Conservation (phyloP, 2,113 vertebrate species). For the Colaptes auratus region DNA sequence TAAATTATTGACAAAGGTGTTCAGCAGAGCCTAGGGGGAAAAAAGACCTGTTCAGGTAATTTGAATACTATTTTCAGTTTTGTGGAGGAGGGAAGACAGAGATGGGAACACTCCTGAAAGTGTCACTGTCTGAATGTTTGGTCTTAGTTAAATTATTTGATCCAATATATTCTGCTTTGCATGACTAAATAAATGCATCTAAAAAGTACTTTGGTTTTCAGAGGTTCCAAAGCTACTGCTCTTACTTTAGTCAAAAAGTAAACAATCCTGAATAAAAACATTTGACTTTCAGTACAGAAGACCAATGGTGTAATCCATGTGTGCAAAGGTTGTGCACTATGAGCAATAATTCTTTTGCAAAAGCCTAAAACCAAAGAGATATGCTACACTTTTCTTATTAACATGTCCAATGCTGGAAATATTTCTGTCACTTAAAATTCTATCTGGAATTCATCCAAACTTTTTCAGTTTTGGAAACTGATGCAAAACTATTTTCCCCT, state of each 20-base stretch:
- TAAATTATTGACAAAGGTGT: constrained; percentile 10
- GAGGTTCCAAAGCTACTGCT: background rate
- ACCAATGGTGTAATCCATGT: background rate
- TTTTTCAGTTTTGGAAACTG: background rate
- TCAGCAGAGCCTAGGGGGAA: background rate
- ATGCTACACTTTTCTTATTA: background rate
- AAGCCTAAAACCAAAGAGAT: background rate
- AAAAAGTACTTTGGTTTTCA: background rate
- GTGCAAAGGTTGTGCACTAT: background rate
- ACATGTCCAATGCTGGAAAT: background rate
- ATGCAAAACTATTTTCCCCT: background rate
- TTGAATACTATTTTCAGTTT: background rate
- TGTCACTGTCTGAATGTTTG: background rate
- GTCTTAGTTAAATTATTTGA: background rate
- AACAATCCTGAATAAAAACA: background rate
- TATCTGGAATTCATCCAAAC: background rate
- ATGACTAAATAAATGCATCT: background rate
- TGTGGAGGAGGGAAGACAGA: background rate
- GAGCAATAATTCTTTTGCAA: background rate
- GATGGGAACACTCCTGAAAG: background rate
- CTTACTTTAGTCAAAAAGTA: background rate
- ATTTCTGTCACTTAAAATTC: background rate
- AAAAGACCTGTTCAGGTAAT: background rate
- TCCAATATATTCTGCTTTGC: background rate
- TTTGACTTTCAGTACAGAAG: background rate